Percentiles rank a stretch among this genome's conserved stretches.
Evolutionary conservation across 2,888 invertebrate genomes (phyloP).

Genomic region (Sphaerophoria taeniata): DNA sequence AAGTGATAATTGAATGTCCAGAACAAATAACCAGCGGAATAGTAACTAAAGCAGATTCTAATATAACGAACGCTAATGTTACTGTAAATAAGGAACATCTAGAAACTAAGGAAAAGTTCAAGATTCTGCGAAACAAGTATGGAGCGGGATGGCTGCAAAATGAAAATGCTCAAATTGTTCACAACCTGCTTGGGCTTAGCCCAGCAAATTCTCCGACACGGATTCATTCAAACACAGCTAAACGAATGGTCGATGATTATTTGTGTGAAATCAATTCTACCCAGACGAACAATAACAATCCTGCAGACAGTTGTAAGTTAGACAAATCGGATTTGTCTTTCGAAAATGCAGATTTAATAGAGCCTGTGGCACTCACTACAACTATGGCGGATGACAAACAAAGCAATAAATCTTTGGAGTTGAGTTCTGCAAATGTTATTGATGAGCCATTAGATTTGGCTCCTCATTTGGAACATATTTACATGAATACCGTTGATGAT

Average conservation of each 20-base stretch:
- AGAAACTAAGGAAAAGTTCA: constrained; percentile 85
- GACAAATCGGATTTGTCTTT: constrained; percentile 74
- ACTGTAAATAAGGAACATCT: constrained; percentile 82
- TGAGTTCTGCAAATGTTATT: constrained; percentile 61
- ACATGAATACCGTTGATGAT: constrained; percentile 74
- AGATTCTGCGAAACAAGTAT: constrained; percentile 84
- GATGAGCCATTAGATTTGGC: constrained; percentile 74
- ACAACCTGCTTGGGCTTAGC: constrained; percentile 84
- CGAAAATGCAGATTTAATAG: constrained; percentile 56
- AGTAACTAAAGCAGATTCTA: neutral
- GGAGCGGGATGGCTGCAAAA: constrained; percentile 86
- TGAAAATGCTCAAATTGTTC: constrained; percentile 84
- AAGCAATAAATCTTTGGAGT: constrained; percentile 71
- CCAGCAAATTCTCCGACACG: constrained; percentile 50
- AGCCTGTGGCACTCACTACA: constrained; percentile 75
- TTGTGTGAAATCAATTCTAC: constrained; percentile 76
- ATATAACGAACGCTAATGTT: constrained; percentile 43
- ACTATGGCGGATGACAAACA: constrained; percentile 76
- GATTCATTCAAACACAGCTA: constrained; percentile 72
- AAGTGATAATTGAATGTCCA: constrained; percentile 80
- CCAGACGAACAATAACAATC: constrained; percentile 7
- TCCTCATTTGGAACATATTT: constrained; percentile 77
- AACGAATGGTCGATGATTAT: constrained; percentile 79
- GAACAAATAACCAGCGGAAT: constrained; percentile 44
- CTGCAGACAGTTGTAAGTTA: constrained; percentile 43